Evolutionary conservation across 2,113 vertebrate genomes (phyloP).

Genomic region (Synodontis membranacea): DNA sequence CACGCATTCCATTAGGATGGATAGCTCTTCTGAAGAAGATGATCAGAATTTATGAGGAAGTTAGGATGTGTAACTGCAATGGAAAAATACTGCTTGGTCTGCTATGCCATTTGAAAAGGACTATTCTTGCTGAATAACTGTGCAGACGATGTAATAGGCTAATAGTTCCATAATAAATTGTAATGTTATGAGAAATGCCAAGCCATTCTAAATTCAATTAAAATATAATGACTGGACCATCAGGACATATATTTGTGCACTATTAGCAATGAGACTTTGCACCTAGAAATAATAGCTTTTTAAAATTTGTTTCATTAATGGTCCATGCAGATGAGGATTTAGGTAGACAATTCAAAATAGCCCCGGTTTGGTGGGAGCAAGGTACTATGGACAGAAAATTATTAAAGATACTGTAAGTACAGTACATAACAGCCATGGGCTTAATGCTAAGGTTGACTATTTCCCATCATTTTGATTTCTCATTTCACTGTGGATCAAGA

Average conservation of each 20-base stretch:
- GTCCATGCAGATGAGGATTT: not conserved
- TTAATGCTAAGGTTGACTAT: not conserved
- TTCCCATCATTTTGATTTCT: not conserved
- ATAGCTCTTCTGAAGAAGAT: not conserved
- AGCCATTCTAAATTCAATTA: slow-evolving; percentile 3
- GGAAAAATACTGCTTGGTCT: not conserved
- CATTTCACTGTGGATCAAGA: not conserved
- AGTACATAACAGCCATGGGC: not conserved
- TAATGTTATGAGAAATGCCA: not conserved
- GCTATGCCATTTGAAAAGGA: not conserved
- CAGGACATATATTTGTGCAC: slow-evolving; percentile 11
- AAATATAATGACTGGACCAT: slow-evolving; percentile 8
- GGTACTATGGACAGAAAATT: not conserved
- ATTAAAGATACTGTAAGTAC: not conserved
- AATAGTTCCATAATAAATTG: not conserved
- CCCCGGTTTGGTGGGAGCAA: not conserved
- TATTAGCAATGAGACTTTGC: slow-evolving; percentile 6
- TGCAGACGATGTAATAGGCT: not conserved
- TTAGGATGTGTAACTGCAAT: not conserved
- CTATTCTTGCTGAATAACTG: not conserved
- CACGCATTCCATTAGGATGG: not conserved
- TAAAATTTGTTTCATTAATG: slow-evolving; percentile 15
- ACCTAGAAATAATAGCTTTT: not conserved
- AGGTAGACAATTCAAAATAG: slow-evolving; percentile 22
- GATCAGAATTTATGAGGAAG: not conserved